Evolutionary conservation across 2,888 invertebrate species (phyloP), one percentile per base, ranked within the genome.

Genomic region (Gasteruption jaculator): DNA sequence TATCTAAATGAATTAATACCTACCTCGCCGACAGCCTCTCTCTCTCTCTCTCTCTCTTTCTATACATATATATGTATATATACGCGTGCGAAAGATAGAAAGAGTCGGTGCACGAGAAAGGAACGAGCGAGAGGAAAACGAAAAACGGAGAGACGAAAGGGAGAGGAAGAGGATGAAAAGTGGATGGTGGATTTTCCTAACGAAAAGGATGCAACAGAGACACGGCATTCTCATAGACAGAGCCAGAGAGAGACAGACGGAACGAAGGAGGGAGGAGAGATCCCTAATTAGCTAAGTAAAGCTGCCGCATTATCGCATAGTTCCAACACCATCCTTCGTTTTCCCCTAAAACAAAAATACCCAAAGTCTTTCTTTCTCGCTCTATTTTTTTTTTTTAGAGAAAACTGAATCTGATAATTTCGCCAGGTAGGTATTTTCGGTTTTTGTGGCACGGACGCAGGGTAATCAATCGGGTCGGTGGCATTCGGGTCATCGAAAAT

Each of bases 251-350:
- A 32, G 40, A 36, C 31, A 27, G 30, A 34, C 34, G 19, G 38
- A 42, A 31, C 24, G 41, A 26, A 34, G 33, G 43, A 39, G 45
- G 26, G 37, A 31, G 35, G 48, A 45, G 49, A 45, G 48, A 34
- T 49, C 45, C 58, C 64, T 69, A 69, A 70, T 70, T 70, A 70
- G 69, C 68, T 70, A 67, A 70, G 68, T 70, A 70, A 69, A 69
- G 68, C 66, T 57, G 53, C 53, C 56, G 65, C 61, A 65, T 69
- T 68, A 67, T 68, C 69, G 64, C 68, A 66, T 68, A 65, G 63
- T 66, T 67, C 60, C 60, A 60, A 62, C 56, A 33, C 42, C 36
- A 21, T 38, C 30, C 33, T 34, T 41, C 35, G 45, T 34, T 43
- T 36, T 48, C 35, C 46, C 38, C n/a, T n/a, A n/a, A n/a, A n/a